Base-by-base conservation (phyloP, 2,797 vertebrate species). In the Pangasius macronema region DNA sequence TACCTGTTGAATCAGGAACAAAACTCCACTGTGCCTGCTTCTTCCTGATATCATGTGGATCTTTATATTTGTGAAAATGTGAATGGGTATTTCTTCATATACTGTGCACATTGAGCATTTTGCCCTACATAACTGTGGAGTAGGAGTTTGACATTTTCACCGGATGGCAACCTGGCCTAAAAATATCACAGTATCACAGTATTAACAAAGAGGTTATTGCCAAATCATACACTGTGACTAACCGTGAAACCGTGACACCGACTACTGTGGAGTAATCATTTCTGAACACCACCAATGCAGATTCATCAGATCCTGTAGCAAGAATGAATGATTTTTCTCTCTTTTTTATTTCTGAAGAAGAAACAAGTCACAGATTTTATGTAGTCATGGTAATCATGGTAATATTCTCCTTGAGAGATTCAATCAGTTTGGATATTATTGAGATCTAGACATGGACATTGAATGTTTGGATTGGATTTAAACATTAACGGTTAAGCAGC, bases 351-450 rank as follows among this genome's bases (percentile, higher is more conserved):
- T 9, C 20, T 20, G 16, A 70, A 68, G 30, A 61, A 63, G 8
- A 18, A 73, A 16, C 18, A 76, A 55, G 86, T 86, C 89, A 88
- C 89, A 85, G 89, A 92, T 91, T 88, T 87, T 90, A 90, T 73
- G 30, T 88, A 83, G 90, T 73, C 65, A 84, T 86, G 72, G 79
- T 80, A 80, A 80, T 80, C 53, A 80, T 59, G 53, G 9, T 46
- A 18, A 67, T 81, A 83, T 36, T 80, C 75, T 86, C 49, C 70
- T 83, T 88, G 80, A 88, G 79, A 49, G 79, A 88, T 88, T 87
- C 89, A 85, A 86, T 76, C 87, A 79, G 68, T 85, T 86, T 73
- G 49, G 70, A 73, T 42, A 46, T 86, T 75, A 82, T 39, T 76
- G 46, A 75, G 24, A 76, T 57, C 8, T 80, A 30, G 24, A 42